Evolutionary conservation across 1,140 invertebrate genomes (phyloP).

Genomic region (Solenopsis invicta): DNA sequence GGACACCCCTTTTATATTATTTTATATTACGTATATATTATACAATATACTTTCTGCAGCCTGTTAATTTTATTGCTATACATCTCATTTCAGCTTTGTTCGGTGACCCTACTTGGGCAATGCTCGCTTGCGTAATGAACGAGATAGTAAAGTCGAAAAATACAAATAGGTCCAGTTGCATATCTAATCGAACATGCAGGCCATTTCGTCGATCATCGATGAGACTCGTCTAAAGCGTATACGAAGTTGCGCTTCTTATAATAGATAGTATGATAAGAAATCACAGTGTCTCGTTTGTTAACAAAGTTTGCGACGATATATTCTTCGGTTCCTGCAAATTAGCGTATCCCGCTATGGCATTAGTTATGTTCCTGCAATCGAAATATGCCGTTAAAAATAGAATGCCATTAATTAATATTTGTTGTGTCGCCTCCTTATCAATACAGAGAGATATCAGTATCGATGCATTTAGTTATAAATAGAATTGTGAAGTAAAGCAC

Average conservation of each 20-base stretch:
- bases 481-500: background rate
- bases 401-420: background rate
- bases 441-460: background rate
- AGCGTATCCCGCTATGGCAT: background rate
- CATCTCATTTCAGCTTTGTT: background rate
- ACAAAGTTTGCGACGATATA: slow-evolving; percentile 24
- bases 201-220: slow-evolving; percentile 66
- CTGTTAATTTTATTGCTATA: slow-evolving; percentile 43
- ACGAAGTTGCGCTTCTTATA: slow-evolving; percentile 65
- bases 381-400: slow-evolving; percentile 17
- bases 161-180: slow-evolving; percentile 74
- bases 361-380: slow-evolving; percentile 30
- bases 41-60: background rate
- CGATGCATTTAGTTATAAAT: background rate
- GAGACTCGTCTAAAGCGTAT: slow-evolving; percentile 74
- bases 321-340: slow-evolving; percentile 1
- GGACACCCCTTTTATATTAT: slow-evolving; percentile 14
- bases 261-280: slow-evolving; percentile 57
- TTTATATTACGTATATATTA: slow-evolving; percentile 16
- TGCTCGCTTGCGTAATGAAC: slow-evolving; percentile 63
- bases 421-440: background rate
- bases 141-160: slow-evolving; percentile 76
- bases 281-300: slow-evolving; percentile 57
- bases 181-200: slow-evolving; percentile 70
- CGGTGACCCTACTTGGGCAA: slow-evolving; percentile 30